Evolutionary conservation across 1,140 invertebrate species (phyloP).

Genomic region (Drosophila biarmipes): DNA sequence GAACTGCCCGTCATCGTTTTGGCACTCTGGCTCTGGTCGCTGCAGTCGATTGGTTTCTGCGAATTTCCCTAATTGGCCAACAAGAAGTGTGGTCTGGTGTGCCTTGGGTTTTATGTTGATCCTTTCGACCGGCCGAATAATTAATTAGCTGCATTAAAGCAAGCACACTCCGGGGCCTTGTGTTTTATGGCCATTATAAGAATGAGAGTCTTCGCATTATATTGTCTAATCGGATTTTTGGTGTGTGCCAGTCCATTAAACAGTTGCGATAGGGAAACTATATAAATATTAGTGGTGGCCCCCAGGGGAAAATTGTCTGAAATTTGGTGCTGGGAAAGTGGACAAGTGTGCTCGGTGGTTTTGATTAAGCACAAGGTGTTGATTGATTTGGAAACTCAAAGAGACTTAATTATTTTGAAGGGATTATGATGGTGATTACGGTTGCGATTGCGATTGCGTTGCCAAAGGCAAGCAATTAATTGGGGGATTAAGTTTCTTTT

Average conservation of each 20-base stretch:
- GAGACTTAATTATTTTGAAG: slow-evolving; percentile 50
- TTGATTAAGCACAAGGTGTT: slow-evolving; percentile 51
- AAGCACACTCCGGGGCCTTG: slow-evolving; percentile 40
- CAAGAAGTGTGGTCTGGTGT: background rate
- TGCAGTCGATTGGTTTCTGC: slow-evolving; percentile 48
- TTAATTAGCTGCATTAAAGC: slow-evolving; percentile 60
- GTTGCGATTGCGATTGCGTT: slow-evolving; percentile 5
- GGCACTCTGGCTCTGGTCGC: background rate
- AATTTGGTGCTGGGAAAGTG: slow-evolving; percentile 16
- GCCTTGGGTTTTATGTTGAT: slow-evolving; percentile 48
- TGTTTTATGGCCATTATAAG: slow-evolving; percentile 59
- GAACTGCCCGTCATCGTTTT: slow-evolving; percentile 23
- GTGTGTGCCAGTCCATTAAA: slow-evolving; percentile 32
- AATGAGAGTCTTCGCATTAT: slow-evolving; percentile 16
- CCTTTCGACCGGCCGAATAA: slow-evolving; percentile 49
- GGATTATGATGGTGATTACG: slow-evolving; percentile 43
- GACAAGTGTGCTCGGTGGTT: slow-evolving; percentile 32
- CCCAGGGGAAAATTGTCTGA: background rate
- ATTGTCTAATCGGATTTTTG: slow-evolving; percentile 45
- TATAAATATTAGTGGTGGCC: background rate
- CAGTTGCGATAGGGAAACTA: slow-evolving; percentile 17
- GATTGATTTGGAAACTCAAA: slow-evolving; percentile 62
- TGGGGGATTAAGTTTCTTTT: slow-evolving; percentile 40
- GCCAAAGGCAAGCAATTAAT: slow-evolving; percentile 40
- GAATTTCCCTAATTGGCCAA: slow-evolving; percentile 35